A percentile compares a stretch with the other conserved stretches of the same genome.
phyloP scores from a whole-genome alignment of 2,113 vertebrate species.

The Calyptommatus sinebrachiatus region DNA sequence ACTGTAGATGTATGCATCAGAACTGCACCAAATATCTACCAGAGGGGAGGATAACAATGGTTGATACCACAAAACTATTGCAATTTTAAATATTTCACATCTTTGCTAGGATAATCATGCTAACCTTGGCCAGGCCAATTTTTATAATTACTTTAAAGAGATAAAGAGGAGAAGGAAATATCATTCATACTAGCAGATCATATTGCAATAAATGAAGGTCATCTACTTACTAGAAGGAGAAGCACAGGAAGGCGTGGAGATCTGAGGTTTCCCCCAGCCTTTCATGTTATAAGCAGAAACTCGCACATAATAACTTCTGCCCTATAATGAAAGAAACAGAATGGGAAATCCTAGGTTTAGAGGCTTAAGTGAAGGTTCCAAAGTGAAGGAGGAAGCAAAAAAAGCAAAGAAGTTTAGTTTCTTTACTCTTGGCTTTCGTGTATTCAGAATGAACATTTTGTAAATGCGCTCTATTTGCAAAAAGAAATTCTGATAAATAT shows the following conservation, averaged over 20 bases:
- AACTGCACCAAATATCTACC: too few relatives aligned
- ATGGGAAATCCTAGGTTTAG: conserved; percentile 6
- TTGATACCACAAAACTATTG: background rate
- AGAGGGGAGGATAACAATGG: too few relatives aligned
- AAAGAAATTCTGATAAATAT: too few relatives aligned
- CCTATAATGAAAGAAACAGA: conserved; percentile 74
- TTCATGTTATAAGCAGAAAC: conserved; percentile 94
- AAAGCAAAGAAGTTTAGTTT: background rate
- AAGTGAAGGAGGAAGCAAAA: background rate
- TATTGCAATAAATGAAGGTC: conserved; percentile 6
- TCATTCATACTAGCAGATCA: conserved; percentile 4
- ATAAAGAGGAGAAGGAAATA: background rate
- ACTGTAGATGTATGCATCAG: too few relatives aligned
- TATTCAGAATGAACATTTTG: too few relatives aligned
- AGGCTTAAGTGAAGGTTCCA: background rate
- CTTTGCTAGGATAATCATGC: background rate
- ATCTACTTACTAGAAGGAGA: conserved; percentile 88
- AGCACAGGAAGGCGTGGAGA: conserved; percentile 80
- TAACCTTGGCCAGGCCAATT: background rate
- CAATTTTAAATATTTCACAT: conserved; percentile 17
- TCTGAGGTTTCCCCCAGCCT: conserved; percentile 88
- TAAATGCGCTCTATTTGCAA: too few relatives aligned
- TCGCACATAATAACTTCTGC: conserved; percentile 82
- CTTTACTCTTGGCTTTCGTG: background rate
- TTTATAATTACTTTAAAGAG: background rate